These are phyloP conservation scores for Cichlasoma orientale DNA, from an alignment of 2,797 vertebrate species.

Conservation along the genomic window DNA sequence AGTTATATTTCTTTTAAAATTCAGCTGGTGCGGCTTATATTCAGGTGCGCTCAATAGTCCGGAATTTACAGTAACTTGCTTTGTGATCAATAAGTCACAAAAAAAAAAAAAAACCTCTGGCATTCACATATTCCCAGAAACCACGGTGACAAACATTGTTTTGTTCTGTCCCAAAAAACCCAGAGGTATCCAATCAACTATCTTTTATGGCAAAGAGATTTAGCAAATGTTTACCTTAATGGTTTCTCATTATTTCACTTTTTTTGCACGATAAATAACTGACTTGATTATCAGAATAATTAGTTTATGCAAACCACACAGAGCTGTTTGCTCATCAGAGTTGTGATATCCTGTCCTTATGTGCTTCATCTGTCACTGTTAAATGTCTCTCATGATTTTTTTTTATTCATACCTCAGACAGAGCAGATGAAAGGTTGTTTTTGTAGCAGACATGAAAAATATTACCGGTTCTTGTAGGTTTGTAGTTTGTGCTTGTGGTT, in stretches of 20 bases:
- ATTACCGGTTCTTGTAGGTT: constrained; percentile 15
- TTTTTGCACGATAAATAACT: not conserved
- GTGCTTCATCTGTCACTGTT: not conserved
- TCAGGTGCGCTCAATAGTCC: too few species aligned
- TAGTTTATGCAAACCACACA: not conserved
- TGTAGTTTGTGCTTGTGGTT: not conserved
- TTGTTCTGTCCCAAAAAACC: not conserved
- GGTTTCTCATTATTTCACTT: not conserved
- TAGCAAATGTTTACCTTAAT: not conserved
- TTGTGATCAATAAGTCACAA: not conserved
- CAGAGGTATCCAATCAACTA: not conserved
- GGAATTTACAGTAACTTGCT: too few species aligned
- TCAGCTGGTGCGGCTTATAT: too few species aligned
- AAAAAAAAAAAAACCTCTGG: not conserved
- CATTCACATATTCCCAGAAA: not conserved
- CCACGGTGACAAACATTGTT: not conserved
- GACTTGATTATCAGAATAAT: not conserved
- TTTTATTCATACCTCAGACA: not conserved
- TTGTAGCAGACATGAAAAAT: not conserved
- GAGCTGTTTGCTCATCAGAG: not conserved
- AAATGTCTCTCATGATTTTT: not conserved
- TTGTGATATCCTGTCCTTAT: not conserved
- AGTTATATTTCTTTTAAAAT: too few species aligned
- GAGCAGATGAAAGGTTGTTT: constrained; percentile 18
- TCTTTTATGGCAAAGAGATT: not conserved